A percentile compares a stretch with the other conserved stretches of the same genome.
phyloP scores from a whole-genome alignment of 2,888 invertebrate species.

The Rhynchonema sp. region DNA sequence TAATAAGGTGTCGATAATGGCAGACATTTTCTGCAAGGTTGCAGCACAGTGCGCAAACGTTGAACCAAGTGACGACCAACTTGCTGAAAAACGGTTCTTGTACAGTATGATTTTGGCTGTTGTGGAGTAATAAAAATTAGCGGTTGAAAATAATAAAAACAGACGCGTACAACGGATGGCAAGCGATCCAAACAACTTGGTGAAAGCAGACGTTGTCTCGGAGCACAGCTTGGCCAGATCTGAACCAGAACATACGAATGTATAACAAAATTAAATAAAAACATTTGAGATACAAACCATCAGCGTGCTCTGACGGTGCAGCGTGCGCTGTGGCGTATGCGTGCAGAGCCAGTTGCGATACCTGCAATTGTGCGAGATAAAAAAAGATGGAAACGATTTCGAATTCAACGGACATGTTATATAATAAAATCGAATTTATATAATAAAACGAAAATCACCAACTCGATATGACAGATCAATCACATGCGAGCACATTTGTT shows the following conservation, averaged over 20 bases:
- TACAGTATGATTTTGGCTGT: no score
- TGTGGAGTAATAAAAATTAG: no score
- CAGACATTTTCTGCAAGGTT: background rate
- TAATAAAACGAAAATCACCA: no score
- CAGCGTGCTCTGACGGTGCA: constrained; percentile 37
- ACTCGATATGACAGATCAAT: constrained; percentile 29
- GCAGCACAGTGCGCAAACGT: background rate
- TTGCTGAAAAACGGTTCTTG: background rate
- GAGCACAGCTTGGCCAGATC: background rate
- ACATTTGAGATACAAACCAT: background rate
- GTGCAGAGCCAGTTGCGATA: constrained; percentile 45
- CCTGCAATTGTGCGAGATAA: no score
- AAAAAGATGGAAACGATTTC: no score
- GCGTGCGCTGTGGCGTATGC: constrained; percentile 59
- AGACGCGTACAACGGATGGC: background rate
- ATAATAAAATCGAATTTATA: no score
- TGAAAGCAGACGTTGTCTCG: background rate
- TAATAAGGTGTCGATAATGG: constrained; percentile 2
- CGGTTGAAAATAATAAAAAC: background rate
- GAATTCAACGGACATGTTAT: no score
- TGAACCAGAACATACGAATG: background rate
- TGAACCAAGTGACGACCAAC: background rate
- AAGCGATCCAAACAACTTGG: background rate
- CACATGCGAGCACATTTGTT: constrained; percentile 4
- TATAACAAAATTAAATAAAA: background rate